Base-by-base conservation (phyloP, 1,140 invertebrate species). In the Diorhabda sublineata region DNA sequence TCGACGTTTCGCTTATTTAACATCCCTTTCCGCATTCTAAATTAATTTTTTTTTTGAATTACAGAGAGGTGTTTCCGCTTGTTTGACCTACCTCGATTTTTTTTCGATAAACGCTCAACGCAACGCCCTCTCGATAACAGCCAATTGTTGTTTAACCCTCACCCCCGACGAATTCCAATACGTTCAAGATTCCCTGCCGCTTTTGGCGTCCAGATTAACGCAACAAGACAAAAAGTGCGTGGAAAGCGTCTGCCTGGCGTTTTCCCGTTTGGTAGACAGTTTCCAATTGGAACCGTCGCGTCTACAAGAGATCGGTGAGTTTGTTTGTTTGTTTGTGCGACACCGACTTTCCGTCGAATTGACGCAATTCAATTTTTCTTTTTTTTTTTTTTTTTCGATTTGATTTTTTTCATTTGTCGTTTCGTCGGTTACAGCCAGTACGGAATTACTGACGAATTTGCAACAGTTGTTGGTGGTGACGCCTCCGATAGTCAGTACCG, bases 171-270 rank as follows among this genome's bases (percentile, higher is more conserved):
- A 98, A 82, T 98, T 98, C 81, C 91, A 94, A 75, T 91, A 95
- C 71, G 92, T 98, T 7, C 86, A 90, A 60, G 94, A 97, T 59
- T 97, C 94, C 60, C 83, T 99, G 59, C 87, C 93, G 3, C 83
- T 97, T 60, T 83, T 99, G 5, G 95, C 95, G 43, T 90, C 89
- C 62, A 81, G 95, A 79, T 83, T 98, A 2, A 92, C 92, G 2
- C 95, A 97, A 82, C 94, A 96, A 80, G 98, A 99, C 82, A 98
- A 98, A 80, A 98, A 98, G 77, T 97, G 95, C 73, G 94, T 98
- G 9, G 98, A 99, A 79, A 96, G 94, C 79, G 95, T 98, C 4
- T 99, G 97, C 77, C 87, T 96, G 64, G 96, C 97, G 41, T 98
- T 99, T 83, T 94, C 93, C 71, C 88, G 98, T 11, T 84, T 99